Conservation (phyloP, 2,113 vertebrate species). For the Eretmochelys imbricata region DNA sequence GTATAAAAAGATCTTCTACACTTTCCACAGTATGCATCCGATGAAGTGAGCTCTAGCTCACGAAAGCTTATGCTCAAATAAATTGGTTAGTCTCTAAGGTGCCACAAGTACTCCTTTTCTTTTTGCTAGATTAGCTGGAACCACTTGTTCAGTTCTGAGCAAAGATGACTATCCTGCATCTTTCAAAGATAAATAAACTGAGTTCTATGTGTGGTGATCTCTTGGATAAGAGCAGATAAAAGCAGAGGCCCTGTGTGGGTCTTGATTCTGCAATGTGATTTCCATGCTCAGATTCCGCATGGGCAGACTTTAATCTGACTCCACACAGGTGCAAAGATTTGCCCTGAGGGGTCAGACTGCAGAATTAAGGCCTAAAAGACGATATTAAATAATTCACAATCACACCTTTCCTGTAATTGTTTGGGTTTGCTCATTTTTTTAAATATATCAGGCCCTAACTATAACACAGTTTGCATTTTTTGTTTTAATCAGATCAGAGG, state of each 20-base stretch:
- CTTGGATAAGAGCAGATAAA: slow-evolving; percentile 13
- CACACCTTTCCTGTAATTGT: neutral
- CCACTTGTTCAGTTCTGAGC: slow-evolving; percentile 41
- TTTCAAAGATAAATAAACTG: slow-evolving; percentile 48
- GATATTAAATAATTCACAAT: neutral
- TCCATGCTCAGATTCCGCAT: neutral
- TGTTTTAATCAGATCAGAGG: neutral
- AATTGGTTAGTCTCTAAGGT: no score
- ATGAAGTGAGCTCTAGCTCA: no score
- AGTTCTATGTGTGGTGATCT: slow-evolving; percentile 21
- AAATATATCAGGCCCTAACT: neutral
- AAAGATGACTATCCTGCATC: slow-evolving; percentile 26
- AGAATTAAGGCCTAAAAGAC: neutral
- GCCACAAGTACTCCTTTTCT: no score
- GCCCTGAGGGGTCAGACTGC: neutral
- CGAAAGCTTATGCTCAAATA: no score
- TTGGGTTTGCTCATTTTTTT: neutral
- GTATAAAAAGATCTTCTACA: no score
- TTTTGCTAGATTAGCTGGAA: neutral
- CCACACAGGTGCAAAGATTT: slow-evolving; percentile 29
- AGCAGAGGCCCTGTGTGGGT: slow-evolving; percentile 28
- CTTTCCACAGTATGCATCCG: no score
- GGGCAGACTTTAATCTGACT: neutral
- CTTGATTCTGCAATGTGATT: slow-evolving; percentile 22
- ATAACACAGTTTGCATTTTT: neutral